Base-by-base conservation (phyloP, 1,140 invertebrate species). In the Battus philenor region DNA sequence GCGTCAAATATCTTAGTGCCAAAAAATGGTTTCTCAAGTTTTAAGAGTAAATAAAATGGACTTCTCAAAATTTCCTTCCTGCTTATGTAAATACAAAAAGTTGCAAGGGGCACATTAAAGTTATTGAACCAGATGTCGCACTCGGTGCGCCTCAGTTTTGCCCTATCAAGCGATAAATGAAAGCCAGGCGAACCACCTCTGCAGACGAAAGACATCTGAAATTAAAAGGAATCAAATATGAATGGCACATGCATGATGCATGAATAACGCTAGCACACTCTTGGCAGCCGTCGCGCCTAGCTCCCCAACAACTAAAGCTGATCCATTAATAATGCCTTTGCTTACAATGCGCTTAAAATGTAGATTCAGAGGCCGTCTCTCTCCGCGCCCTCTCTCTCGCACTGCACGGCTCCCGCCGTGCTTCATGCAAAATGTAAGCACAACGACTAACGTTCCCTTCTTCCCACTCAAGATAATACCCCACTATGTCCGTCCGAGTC, bases 201-300 rank as follows among this genome's bases (percentile, higher is more conserved):
- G 61, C 61, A 68, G 59, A 70, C 71, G 66, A 73, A 79, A 81
- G 77, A 76, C 75, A 70, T 61, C 65, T 62, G 62, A 68, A 84
- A 81, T 84, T 84, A 81, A 81, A 81, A 84, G 80, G 69, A 72
- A 84, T 84, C 77, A 80, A 84, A 81, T 84, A 84, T 84, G 77
- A 72, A 84, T 76, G 65, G 65, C 53, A 53, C 67, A 69, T 84
- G 68, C 76, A 83, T 81, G 75, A 76, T 73, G 68, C 72, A 84
- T 81, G 80, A 74, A 72, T 66, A 72, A 71, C 59, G 58, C 57
- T 29, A 61, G 62, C 51, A 51, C 57, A 58, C 65, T 77, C 68
- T 68, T 63, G 71, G 66, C 68, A 68, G 60, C 63, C 64, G 70
- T 69, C 72, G 70, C 66, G 67, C 65, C 68, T 47, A 52, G 67